Conservation (phyloP, 2,888 invertebrate genomes). For the Coremacera marginata region DNA sequence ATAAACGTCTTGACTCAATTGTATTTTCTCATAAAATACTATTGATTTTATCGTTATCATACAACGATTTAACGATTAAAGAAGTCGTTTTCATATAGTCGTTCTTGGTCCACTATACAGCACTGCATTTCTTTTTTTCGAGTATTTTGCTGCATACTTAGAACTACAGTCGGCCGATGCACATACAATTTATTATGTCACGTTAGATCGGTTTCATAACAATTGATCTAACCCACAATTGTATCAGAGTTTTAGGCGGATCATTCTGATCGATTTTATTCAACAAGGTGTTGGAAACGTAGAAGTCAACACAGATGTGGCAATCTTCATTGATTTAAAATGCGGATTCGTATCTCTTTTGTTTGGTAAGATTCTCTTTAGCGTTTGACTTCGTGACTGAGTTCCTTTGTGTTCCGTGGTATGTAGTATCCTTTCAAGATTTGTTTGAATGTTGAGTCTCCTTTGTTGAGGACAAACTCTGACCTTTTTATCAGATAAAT, state of each 20-base stretch:
- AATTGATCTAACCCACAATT: slow-evolving; percentile 32
- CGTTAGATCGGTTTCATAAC: not conserved
- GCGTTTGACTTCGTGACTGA: slow-evolving; percentile 28
- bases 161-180: not conserved
- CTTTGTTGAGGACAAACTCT: slow-evolving; percentile 64
- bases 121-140: not conserved
- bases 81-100: too few species aligned
- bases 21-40: too few species aligned
- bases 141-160: not conserved
- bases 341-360: not conserved
- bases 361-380: not conserved
- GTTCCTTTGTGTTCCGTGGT: slow-evolving; percentile 8
- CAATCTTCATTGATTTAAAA: slow-evolving; percentile 9
- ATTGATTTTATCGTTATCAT: too few species aligned
- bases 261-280: slow-evolving; percentile 26
- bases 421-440: not conserved
- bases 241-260: slow-evolving; percentile 17
- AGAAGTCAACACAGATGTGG: slow-evolving; percentile 14
- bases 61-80: too few species aligned
- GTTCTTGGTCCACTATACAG: not conserved
- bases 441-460: not conserved
- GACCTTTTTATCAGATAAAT: slow-evolving; percentile 26
- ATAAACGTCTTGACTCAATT: too few species aligned
- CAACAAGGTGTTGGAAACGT: slow-evolving; percentile 12
- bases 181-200: not conserved